Evolutionary conservation across 1,140 invertebrate genomes (phyloP), one percentile per base, ranked within the genome.

Genomic region (Drosophila nigromelanica): DNA sequence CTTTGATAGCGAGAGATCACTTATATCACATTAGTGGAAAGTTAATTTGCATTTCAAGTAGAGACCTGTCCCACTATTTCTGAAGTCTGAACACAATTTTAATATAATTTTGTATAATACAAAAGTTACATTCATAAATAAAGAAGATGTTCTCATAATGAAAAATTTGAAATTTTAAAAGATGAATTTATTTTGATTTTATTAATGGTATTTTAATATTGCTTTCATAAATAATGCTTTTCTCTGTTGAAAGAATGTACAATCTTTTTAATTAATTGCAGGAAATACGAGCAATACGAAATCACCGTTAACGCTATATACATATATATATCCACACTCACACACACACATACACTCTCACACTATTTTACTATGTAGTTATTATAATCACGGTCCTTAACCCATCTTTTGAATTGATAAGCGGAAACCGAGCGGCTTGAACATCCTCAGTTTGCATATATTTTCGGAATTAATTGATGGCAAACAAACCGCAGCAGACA

Each of bases 391-490:
- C 35, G 33, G 51, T 71, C 27, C 42, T 42, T 37, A 39, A 14
- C 2, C 37, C 5, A 2, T 12, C 14, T 50, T 51, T 15, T 21
- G 33, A 10, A 21, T 18, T 55, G 59, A 37, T 45, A 39, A 54
- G 39, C 68, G 68, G 70, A 73, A 73, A 59, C 62, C 55, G 47
- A 33, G 15, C 47, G 39, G 18, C 15, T 52, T 50, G 35, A 45
- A 48, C 45, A 66, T 60, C 11, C 39, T 39, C 21, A 21, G 42
- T 61, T 68, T 79, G 58, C 59, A 73, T 67, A 76, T 79, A 35
- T 35, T 61, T 70, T 68, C 10, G 52, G 43, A 66, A 58, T 77
- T 86, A 85, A 85, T 86, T 83, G 77, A 73, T 80, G 80, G 60
- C 73, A 86, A 80, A 80, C 78, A 74, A 60, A 73, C 58, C 40